phyloP scores from a whole-genome alignment of 2,797 vertebrate species.

The Dryobates pubescens region DNA sequence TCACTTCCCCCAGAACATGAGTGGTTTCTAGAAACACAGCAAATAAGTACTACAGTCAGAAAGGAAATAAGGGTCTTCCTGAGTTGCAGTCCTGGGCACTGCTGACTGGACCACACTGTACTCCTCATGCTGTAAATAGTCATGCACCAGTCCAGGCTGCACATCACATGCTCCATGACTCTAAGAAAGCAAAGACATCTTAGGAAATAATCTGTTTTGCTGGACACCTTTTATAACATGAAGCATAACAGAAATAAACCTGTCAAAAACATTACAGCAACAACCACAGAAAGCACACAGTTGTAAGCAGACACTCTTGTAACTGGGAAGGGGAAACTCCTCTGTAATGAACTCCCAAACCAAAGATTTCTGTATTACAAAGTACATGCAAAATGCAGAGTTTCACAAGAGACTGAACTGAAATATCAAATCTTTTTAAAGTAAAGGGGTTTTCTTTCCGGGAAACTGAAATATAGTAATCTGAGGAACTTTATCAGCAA shows the following conservation, averaged over 20 bases:
- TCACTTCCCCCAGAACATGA: neutral
- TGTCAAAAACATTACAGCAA: constrained; percentile 34
- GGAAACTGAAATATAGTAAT: neutral
- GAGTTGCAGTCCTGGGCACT: neutral
- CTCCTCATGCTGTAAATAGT: neutral
- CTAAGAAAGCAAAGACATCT: constrained; percentile 5
- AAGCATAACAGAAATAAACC: constrained; percentile 10
- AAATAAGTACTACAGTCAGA: neutral
- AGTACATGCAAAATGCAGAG: neutral
- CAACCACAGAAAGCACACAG: neutral
- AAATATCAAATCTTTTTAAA: neutral
- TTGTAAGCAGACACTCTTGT: neutral
- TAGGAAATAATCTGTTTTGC: neutral
- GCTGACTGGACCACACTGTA: rapidly evolving
- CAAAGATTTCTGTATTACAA: neutral
- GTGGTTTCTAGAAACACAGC: neutral
- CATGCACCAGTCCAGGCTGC: neutral
- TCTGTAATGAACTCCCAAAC: neutral
- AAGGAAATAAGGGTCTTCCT: neutral
- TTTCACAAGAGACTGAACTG: neutral
- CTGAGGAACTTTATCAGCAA: neutral
- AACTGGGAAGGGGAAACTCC: neutral
- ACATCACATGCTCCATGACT: neutral
- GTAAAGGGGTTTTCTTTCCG: neutral
- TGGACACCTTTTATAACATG: neutral